These are phyloP conservation scores for Leptarthrus brevirostris DNA, from an alignment of 2,888 invertebrate genomes.

Conservation along the genomic window DNA sequence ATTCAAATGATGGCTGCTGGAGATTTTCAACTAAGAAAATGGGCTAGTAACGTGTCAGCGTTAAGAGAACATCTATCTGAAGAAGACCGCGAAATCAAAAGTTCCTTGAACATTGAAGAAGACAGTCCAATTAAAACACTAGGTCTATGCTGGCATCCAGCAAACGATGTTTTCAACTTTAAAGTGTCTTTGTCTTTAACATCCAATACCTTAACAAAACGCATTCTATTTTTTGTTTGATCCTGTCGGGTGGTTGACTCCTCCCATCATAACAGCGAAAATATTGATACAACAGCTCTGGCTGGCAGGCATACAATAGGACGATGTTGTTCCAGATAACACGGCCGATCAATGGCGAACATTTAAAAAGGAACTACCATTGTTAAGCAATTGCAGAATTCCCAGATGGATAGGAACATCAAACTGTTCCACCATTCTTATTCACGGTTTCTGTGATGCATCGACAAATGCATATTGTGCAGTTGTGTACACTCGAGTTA, in stretches of 20 bases:
- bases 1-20: not conserved
- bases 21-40: not conserved
- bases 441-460: too few relatives aligned
- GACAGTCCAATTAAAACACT: slow-evolving; percentile 22
- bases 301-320: slow-evolving; percentile 32
- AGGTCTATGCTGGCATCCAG: slow-evolving; percentile 20
- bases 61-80: not conserved
- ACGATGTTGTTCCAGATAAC: slow-evolving; percentile 12
- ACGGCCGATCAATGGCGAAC: slow-evolving; percentile 6
- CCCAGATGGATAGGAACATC: slow-evolving; percentile 40
- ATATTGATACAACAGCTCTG: slow-evolving; percentile 38
- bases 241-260: too few relatives aligned
- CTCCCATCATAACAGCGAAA: slow-evolving; percentile 41
- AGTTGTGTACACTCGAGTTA: too few relatives aligned
- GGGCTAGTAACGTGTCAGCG: not conserved
- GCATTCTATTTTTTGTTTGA: slow-evolving; percentile 33
- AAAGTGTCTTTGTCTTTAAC: not conserved
- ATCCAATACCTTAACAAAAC: not conserved
- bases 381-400: slow-evolving; percentile 25
- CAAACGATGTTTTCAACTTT: not conserved
- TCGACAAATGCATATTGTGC: too few relatives aligned
- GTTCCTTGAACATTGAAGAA: not conserved
- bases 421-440: not conserved
- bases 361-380: not conserved
- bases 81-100: not conserved